Percentiles rank a stretch among this genome's conserved stretches.
phyloP scores from a whole-genome alignment of 1,140 invertebrate genomes.

The Capitella teleta region DNA sequence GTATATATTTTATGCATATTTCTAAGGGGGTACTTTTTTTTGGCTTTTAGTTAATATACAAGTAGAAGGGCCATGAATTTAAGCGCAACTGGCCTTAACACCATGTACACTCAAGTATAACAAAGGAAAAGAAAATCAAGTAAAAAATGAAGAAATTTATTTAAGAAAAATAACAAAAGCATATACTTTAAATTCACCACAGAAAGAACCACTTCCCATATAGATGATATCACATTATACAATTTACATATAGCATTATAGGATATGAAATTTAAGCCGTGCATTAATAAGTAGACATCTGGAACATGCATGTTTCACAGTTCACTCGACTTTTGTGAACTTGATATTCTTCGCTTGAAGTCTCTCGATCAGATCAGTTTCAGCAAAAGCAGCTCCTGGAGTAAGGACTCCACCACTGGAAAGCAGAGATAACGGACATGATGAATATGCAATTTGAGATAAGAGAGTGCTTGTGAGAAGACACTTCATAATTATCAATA shows the following conservation, averaged over 20 bases:
- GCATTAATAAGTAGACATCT: neutral
- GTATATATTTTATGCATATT: neutral
- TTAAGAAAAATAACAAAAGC: neutral
- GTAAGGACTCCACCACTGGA: slow-evolving; percentile 51
- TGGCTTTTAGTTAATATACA: neutral
- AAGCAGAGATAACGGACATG: slow-evolving; percentile 16
- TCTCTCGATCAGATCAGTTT: slow-evolving; percentile 53
- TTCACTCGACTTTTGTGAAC: slow-evolving; percentile 34
- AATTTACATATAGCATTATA: neutral
- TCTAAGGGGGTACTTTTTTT: neutral
- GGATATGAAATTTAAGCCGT: neutral
- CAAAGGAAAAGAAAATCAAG: neutral
- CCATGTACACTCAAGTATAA: neutral
- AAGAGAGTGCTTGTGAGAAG: neutral
- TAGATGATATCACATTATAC: neutral
- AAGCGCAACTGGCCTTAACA: neutral
- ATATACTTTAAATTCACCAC: neutral
- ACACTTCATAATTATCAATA: neutral
- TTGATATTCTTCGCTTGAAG: slow-evolving; percentile 51
- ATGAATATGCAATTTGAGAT: neutral
- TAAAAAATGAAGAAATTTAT: neutral
- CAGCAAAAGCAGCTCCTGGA: slow-evolving; percentile 51
- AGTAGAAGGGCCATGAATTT: neutral
- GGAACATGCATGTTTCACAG: neutral
- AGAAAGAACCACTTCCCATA: neutral